These are phyloP conservation scores for Rhopilema esculentum DNA, from an alignment of 30 jellyfish, hydroid and myxozoan genomes.

Conservation along the genomic window DNA sequence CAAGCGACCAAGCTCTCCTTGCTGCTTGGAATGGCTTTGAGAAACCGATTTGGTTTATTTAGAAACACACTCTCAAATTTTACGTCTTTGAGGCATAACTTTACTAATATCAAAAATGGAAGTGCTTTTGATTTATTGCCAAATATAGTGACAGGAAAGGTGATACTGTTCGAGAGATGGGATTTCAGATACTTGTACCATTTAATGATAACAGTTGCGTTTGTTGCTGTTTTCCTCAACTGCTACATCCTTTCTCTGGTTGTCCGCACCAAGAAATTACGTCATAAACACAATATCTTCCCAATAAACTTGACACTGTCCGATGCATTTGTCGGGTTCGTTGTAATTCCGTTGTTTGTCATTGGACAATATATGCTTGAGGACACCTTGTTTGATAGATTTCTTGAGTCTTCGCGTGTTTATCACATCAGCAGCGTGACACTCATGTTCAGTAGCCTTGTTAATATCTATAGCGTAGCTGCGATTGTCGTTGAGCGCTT, in stretches of 20 bases:
- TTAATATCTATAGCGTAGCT: slow-evolving; percentile 8
- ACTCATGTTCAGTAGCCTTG: slow-evolving; percentile 14
- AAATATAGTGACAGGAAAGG: background rate
- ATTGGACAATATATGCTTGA: background rate
- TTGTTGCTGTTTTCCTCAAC: background rate
- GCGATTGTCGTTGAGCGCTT: slow-evolving; percentile 1
- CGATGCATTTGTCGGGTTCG: slow-evolving; percentile 5
- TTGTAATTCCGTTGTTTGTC: slow-evolving; percentile 2
- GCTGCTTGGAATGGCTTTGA: too few species aligned
- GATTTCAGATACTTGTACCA: slow-evolving; percentile 3
- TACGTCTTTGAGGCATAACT: background rate
- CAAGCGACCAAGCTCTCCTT: too few species aligned
- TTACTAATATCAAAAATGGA: background rate
- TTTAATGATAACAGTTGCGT: background rate
- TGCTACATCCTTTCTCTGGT: slow-evolving; percentile 4
- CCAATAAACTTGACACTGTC: slow-evolving; percentile 1
- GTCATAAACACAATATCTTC: slow-evolving; percentile 4
- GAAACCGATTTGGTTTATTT: too few species aligned
- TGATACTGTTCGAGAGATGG: slow-evolving; percentile 7
- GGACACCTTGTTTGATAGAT: background rate
- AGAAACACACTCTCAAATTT: too few species aligned
- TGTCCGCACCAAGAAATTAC: slow-evolving; percentile 1
- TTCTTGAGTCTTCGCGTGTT: background rate
- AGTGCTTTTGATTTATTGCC: background rate
- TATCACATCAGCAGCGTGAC: background rate